Base-by-base conservation (phyloP, 2,113 vertebrate species). In the Phasianus colchicus region DNA sequence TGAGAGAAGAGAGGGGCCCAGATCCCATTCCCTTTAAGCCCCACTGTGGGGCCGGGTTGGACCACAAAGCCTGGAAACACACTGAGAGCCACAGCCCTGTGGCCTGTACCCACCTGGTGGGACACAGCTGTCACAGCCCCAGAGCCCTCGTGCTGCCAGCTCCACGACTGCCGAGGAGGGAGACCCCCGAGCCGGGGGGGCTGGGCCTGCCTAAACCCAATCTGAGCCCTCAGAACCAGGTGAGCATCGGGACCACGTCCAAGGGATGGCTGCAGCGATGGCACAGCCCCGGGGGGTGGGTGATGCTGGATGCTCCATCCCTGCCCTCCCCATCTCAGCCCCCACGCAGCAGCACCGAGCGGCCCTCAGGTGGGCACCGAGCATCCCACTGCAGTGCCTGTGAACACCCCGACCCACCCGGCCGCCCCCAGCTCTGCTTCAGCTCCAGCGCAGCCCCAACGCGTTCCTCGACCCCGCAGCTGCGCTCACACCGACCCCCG, bases 121-220 rank as follows among this genome's bases (percentile, higher is more conserved):
- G 52, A 30, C 27, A 54, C 27, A 1, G 40, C 45, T 2, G 8
- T 70, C 57, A 29, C 0, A 19, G 69, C 67, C 50, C 60, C 24
- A 1, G 16, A 2, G 2, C n/a, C 7, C 27, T 20, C 27, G 13
- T 15, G 32, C 24, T 11, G 3, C 30, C 72, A 4, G 70, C 21
- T 36, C 13, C 3, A 3, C 52, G 32, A 40, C 27, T 6, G n/a
- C 19, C 1, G 10, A 7, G 55, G 24, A 38, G 66, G 8, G 78
- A 45, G 29, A 30, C 25, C 74, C 4, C 15, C 2, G 16, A 10
- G 34, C 43, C 88, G 70, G 47, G 88, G 82, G 30, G 55, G 30
- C 55, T 42, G 66, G 52, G 65, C 70, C 85, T 87, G 65, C 48
- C 69, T 69, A 17, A 1, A 3, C 18, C 61, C 2, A 14, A 6